Percentiles rank a stretch among this genome's conserved stretches.
These are phyloP conservation scores for Lytechinus pictus DNA, from an alignment of 35 echinoderm and acorn worm species.

Conservation along the genomic window DNA sequence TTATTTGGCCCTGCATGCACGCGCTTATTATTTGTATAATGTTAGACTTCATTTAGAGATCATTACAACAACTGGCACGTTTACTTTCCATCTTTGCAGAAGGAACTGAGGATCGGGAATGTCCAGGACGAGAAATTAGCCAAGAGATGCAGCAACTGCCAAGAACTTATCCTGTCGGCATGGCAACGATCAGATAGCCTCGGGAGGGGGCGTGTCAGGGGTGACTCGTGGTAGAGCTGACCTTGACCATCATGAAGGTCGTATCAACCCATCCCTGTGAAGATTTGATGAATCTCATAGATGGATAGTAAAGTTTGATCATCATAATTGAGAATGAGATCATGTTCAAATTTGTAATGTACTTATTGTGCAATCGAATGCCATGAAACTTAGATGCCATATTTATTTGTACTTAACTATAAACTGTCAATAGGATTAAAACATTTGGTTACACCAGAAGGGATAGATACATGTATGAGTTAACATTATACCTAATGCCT, in stretches of 20 bases:
- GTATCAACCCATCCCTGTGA: background rate
- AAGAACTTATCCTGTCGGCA: conserved; percentile 65
- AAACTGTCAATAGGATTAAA: background rate
- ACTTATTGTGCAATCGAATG: background rate
- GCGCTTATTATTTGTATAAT: too few relatives aligned
- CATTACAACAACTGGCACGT: too few relatives aligned
- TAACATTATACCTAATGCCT: too few relatives aligned
- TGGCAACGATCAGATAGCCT: conserved; percentile 81
- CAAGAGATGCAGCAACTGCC: conserved; percentile 69
- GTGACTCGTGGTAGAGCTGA: conserved; percentile 61
- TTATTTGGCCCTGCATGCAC: too few relatives aligned
- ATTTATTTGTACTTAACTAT: background rate
- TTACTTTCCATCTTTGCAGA: conserved; percentile 9
- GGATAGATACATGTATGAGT: background rate
- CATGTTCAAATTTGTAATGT: background rate
- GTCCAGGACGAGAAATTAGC: conserved; percentile 60
- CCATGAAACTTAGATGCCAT: background rate
- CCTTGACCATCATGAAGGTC: background rate
- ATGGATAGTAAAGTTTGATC: too few relatives aligned
- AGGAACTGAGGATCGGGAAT: conserved; percentile 38
- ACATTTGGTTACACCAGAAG: background rate
- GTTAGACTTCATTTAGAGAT: too few relatives aligned
- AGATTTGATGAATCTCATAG: background rate
- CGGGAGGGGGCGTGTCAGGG: conserved; percentile 61
- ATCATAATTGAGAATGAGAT: background rate